phyloP scores from a whole-genome alignment of 2,797 vertebrate genomes.

The Stomatorhinus walkeri region DNA sequence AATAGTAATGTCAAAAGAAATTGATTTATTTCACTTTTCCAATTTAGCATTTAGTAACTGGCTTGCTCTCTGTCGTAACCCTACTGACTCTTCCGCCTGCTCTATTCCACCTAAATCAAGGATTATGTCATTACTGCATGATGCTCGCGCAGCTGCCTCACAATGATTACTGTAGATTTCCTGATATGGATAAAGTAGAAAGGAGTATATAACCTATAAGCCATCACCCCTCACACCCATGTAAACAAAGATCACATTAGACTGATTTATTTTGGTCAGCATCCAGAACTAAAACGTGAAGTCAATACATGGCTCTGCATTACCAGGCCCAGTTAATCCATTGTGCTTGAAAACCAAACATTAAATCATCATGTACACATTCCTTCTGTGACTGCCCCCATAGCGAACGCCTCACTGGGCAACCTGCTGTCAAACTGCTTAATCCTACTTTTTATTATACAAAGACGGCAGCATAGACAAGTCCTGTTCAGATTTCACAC shows the following conservation, averaged over 20 bases:
- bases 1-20: neutral
- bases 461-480: neutral
- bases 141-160: neutral
- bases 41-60: neutral
- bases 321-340: neutral
- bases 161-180: constrained; percentile 11
- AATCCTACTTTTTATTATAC: neutral
- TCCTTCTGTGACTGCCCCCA: neutral
- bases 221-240: neutral
- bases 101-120: neutral
- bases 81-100: neutral
- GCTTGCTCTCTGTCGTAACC: neutral
- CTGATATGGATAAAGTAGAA: constrained; percentile 20
- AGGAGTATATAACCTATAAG: neutral
- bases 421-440: neutral
- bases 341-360: neutral
- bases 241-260: constrained; percentile 15
- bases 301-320: neutral
- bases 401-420: neutral
- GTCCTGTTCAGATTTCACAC: neutral
- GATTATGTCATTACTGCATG: neutral
- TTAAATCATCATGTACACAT: constrained; percentile 2
- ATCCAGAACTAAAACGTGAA: constrained; percentile 18
- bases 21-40: neutral
- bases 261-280: constrained; percentile 9